Evolutionary conservation across 2,888 invertebrate genomes (phyloP).

Genomic region (Lithophane leautieri): DNA sequence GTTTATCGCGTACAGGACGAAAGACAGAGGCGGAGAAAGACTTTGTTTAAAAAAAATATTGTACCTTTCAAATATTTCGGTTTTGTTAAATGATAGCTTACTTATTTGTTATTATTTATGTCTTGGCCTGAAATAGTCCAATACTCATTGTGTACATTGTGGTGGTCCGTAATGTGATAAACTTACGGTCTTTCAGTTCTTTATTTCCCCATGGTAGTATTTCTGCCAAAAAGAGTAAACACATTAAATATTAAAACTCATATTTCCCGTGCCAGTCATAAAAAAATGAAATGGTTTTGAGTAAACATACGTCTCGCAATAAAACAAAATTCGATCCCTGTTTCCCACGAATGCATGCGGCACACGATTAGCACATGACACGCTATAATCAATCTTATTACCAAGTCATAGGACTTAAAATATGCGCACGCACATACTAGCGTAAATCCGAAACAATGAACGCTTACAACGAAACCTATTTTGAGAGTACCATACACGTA

Average conservation of each 20-base stretch:
- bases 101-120: too few relatives aligned
- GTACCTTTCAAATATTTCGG: too few relatives aligned
- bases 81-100: too few relatives aligned
- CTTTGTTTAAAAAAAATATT: too few relatives aligned
- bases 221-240: constrained; percentile 1
- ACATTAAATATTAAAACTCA: constrained; percentile 46
- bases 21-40: too few relatives aligned
- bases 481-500: constrained; percentile 55
- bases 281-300: constrained; percentile 63
- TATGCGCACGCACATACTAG: constrained; percentile 18
- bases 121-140: too few relatives aligned
- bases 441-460: constrained; percentile 64
- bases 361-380: constrained; percentile 25
- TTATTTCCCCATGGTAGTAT: background rate
- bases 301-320: constrained; percentile 56
- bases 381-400: constrained; percentile 43
- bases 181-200: background rate
- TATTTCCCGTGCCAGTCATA: constrained; percentile 53
- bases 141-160: too few relatives aligned
- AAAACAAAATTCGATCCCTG: constrained; percentile 66
- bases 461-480: constrained; percentile 66
- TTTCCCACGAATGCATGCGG: constrained; percentile 63
- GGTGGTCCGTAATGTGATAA: background rate
- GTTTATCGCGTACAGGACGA: too few relatives aligned
- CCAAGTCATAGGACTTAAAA: constrained; percentile 33